Conservation (phyloP, 2,113 vertebrate genomes). For the Cygnus atratus region DNA sequence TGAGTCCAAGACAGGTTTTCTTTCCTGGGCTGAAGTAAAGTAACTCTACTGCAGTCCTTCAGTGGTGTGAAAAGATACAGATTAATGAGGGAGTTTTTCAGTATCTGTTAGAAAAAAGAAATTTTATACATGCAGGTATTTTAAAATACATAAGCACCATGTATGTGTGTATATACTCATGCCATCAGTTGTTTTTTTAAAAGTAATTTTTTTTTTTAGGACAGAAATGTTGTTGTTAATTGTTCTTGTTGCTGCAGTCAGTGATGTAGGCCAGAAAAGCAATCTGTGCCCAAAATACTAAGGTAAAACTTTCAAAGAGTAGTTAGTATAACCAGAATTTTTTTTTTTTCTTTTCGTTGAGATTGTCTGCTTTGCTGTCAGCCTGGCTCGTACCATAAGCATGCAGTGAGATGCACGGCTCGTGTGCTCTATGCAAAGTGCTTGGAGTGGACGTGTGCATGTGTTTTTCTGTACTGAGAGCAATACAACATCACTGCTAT, state of each 20-base stretch:
- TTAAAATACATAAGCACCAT: neutral
- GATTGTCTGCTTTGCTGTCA: neutral
- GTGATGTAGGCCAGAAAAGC: neutral
- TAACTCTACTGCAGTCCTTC: neutral
- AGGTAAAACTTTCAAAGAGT: neutral
- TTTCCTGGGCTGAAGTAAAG: neutral
- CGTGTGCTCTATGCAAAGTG: neutral
- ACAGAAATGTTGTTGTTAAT: neutral
- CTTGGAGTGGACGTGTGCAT: neutral
- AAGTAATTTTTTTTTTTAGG: neutral
- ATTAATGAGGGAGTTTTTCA: neutral
- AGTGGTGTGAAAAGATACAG: neutral
- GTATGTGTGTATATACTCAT: fast-evolving
- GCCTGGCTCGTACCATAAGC: neutral
- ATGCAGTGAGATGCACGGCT: neutral
- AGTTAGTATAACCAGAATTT: neutral
- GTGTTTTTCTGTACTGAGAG: neutral
- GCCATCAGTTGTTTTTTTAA: neutral
- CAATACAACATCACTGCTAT: neutral
- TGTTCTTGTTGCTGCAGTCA: neutral
- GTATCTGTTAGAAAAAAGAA: neutral
- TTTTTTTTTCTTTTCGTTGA: neutral
- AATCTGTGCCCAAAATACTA: neutral
- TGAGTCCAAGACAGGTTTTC: neutral
- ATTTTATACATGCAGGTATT: neutral